A percentile compares a stretch with the other conserved stretches of the same genome.
These are phyloP conservation scores for Numenius arquata DNA, from an alignment of 2,113 vertebrate species.

Conservation along the genomic window DNA sequence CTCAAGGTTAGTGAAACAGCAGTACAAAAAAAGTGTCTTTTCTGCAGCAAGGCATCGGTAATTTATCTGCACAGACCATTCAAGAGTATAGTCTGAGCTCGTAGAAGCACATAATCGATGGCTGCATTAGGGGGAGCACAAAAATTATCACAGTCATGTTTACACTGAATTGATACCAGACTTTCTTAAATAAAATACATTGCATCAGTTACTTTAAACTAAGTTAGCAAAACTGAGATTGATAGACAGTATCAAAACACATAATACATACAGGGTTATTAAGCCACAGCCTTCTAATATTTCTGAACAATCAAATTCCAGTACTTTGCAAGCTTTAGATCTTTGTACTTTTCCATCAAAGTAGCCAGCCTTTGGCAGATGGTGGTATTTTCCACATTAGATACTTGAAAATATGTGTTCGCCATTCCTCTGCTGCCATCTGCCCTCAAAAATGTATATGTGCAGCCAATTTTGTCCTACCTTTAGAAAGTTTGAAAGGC, in stretches of 20 bases:
- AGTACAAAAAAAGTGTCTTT: not conserved
- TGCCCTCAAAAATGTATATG: conserved; percentile 27
- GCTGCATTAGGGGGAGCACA: not conserved
- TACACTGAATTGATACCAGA: not conserved
- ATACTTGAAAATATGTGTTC: not conserved
- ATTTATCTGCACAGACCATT: not conserved
- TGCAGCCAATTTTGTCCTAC: not conserved
- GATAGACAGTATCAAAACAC: not conserved
- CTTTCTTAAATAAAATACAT: not conserved
- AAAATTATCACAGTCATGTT: not conserved
- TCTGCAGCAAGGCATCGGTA: not conserved
- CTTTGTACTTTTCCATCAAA: conserved; percentile 11
- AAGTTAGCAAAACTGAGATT: not conserved
- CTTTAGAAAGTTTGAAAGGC: not conserved
- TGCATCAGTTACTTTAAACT: not conserved
- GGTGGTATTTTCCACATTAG: not conserved
- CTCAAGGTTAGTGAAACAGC: not conserved
- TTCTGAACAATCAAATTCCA: not conserved
- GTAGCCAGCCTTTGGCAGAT: not conserved
- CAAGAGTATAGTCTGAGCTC: not conserved
- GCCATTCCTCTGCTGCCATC: conserved; percentile 77
- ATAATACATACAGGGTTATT: not conserved
- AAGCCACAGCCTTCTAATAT: not conserved
- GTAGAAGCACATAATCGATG: not conserved
- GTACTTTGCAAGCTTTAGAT: not conserved